Percentiles rank a stretch among this genome's conserved stretches.
Conservation (phyloP, 2,113 vertebrate genomes). For the Dicentrarchus labrax region DNA sequence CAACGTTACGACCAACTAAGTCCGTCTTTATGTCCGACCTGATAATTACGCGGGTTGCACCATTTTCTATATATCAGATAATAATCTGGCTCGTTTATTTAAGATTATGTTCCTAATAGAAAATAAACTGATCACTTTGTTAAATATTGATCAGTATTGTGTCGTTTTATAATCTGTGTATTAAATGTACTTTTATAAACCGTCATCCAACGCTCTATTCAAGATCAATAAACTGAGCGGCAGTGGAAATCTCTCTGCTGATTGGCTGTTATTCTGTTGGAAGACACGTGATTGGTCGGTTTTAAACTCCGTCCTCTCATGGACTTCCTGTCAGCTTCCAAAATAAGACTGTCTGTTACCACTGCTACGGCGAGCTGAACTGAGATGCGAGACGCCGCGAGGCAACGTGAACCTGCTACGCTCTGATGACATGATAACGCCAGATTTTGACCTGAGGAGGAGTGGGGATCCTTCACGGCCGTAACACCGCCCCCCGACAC, state of each 20-base stretch:
- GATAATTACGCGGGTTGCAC: too few species aligned
- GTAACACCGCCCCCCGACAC: slow-evolving; percentile 3
- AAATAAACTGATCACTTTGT: too few species aligned
- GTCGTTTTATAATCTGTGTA: too few species aligned
- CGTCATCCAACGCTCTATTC: too few species aligned
- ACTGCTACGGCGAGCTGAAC: slow-evolving; percentile 35
- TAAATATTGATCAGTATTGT: too few species aligned
- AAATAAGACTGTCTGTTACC: slow-evolving; percentile 53
- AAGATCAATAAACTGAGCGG: background rate
- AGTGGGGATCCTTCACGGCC: slow-evolving; percentile 40
- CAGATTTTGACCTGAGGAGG: slow-evolving; percentile 68
- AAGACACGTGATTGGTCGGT: background rate
- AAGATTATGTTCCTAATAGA: too few species aligned
- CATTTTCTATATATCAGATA: too few species aligned
- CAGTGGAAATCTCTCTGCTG: background rate
- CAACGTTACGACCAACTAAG: too few species aligned
- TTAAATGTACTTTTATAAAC: too few species aligned
- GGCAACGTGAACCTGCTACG: slow-evolving; percentile 53
- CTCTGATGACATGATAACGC: slow-evolving; percentile 73
- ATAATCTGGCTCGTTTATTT: too few species aligned
- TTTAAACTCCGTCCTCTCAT: background rate
- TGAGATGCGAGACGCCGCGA: slow-evolving; percentile 56
- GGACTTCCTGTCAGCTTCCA: background rate
- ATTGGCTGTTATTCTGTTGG: background rate
- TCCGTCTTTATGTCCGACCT: too few species aligned